Base-by-base conservation (phyloP, 2,113 vertebrate species). In the Gallinago paraguaiae region DNA sequence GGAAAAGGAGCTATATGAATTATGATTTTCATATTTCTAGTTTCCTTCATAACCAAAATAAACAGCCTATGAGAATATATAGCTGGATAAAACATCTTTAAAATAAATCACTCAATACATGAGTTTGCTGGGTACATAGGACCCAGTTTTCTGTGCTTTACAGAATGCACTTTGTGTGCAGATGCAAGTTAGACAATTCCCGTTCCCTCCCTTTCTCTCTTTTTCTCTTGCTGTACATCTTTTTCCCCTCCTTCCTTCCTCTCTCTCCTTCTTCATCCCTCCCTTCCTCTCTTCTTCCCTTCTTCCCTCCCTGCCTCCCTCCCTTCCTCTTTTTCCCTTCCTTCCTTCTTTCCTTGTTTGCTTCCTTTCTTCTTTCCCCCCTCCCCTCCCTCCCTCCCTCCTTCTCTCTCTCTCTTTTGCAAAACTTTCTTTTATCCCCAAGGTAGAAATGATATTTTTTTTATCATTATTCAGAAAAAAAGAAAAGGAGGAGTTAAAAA, bases 1-100 rank as follows among this genome's bases (percentile, higher is more conserved):
- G 50, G 28, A 64, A 75, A 88, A n/a, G 17, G 83, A 75, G 6
- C 2, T 80, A 35, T 45, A 60, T 78, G 85, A 76, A 13, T 53
- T 92, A 89, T 53, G 75, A 82, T 13, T 61, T 86, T 39, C 51
- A 71, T 39, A 69, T 87, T 92, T 88, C 50, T 76, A 46, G 27
- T 53, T 85, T 83, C 50, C 41, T 53, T 60, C 50, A 84, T 82
- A 92, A 90, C 24, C 13, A 77, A 96, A 97, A 88, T 59, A 82
- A 92, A 54, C 31, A 57, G 22, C 72, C 60, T 18, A 56, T 67
- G 79, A 68, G 86, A 88, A 79, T 30, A 59, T 8, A 61, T 35
- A 90, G 35, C 12, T n/a, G 19, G 28, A 74, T 85, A 59, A 60
- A 95, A 68, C 7, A 3, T 72, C 30, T 94, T 89, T 79, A 65